Evolutionary conservation across 2,113 vertebrate species (phyloP).

Genomic region (Eudorcas thomsonii): DNA sequence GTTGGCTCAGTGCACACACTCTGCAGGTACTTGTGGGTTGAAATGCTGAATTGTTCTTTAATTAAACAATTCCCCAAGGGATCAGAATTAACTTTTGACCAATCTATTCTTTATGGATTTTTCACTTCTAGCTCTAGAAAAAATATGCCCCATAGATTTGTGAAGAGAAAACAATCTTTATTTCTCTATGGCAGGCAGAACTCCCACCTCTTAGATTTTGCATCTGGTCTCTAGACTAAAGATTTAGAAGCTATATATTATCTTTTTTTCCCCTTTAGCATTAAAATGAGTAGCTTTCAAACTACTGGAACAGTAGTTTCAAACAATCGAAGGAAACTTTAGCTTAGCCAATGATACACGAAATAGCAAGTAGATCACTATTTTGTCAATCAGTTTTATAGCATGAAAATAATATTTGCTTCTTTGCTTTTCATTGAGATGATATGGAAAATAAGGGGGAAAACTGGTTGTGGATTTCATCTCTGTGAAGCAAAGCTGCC

Average conservation of each 20-base stretch:
- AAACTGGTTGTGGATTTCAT: neutral
- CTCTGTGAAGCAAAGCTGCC: slow-evolving; percentile 19
- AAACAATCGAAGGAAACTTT: slow-evolving; percentile 30
- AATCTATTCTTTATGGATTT: slow-evolving; percentile 47
- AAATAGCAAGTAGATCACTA: slow-evolving; percentile 45
- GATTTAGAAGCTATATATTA: neutral
- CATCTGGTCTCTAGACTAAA: slow-evolving; percentile 20
- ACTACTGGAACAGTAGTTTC: slow-evolving; percentile 7
- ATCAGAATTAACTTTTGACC: slow-evolving; percentile 47
- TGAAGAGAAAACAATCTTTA: slow-evolving; percentile 27
- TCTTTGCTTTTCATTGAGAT: slow-evolving; percentile 44
- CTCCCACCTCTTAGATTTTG: neutral
- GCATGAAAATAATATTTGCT: slow-evolving; percentile 41
- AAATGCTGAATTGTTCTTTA: slow-evolving; percentile 31
- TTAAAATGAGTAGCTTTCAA: slow-evolving; percentile 59
- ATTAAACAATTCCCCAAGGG: neutral
- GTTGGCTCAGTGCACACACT: neutral
- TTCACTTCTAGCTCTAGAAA: slow-evolving; percentile 19
- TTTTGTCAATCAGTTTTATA: slow-evolving; percentile 37
- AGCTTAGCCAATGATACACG: slow-evolving; percentile 38
- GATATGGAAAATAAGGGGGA: neutral
- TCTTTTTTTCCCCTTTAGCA: neutral
- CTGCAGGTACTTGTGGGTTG: slow-evolving; percentile 26
- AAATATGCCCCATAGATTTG: neutral
- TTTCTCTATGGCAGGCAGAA: slow-evolving; percentile 9